Base-by-base conservation (phyloP, 92 coral and sea anemone genomes). In the Plumapathes pennacea region DNA sequence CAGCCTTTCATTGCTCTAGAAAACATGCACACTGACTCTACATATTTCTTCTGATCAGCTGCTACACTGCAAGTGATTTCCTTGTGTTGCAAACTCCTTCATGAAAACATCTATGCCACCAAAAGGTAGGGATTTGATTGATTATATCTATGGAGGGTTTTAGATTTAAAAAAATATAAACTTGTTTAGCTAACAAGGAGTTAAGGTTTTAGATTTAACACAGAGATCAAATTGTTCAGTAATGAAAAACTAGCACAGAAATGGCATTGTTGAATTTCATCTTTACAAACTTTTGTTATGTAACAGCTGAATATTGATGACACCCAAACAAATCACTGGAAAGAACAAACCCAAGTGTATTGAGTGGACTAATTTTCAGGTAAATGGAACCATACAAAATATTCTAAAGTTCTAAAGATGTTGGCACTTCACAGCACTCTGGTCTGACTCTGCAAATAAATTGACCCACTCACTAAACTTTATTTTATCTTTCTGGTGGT, bases 81-180 rank as follows among this genome's bases (percentile, higher is more conserved):
- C 1, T 82, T 76, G 54, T 89, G 92, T 12, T 79, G 88, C 64
- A 67, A 67, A 11, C 79, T 84, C 37, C 60, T 91, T 18, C 97
- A 77, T 39, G 92, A 91, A 34, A 71, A 91, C 32, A 73, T 71
- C 3, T 91, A 70, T 57, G 95, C 96, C 7, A 91, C 97, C 4
- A 91, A 91, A 78, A 64, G 97, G 94, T 81, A 17, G 14, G 77
- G 26, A 10, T 5, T n/a, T n/a, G n/a, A n/a, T n/a, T n/a, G n/a
- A n/a, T n/a, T n/a, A n/a, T n/a, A n/a, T n/a, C n/a, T n/a, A n/a
- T n/a, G n/a, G n/a, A n/a, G n/a, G n/a, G n/a, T n/a, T n/a, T n/a
- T n/a, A n/a, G n/a, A n/a, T n/a, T n/a, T n/a, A n/a, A n/a, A n/a
- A n/a, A n/a, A n/a, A n/a, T n/a, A n/a, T n/a, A n/a, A n/a, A n/a